phyloP scores from a whole-genome alignment of 2,888 invertebrate species.

The Hipparchia semele region DNA sequence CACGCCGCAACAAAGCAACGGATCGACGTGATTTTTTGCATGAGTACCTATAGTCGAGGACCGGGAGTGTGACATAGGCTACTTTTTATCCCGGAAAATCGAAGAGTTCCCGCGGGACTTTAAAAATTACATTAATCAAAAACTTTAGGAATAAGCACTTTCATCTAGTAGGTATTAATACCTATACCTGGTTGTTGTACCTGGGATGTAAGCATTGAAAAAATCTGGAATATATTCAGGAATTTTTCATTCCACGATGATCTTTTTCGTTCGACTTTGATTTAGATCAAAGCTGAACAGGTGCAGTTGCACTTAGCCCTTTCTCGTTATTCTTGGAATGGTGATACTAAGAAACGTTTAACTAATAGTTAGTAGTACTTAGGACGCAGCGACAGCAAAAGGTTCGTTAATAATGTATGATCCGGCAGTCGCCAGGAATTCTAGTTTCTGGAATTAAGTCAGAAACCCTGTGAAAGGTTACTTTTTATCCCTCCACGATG shows the following conservation, averaged over 20 bases:
- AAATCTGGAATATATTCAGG: background rate
- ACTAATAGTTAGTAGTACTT: background rate
- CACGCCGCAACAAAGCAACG: too few species aligned
- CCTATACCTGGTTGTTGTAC: too few species aligned
- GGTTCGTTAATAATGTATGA: slow-evolving; percentile 31
- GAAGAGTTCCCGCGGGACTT: too few species aligned
- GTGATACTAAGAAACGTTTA: background rate
- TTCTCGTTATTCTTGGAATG: background rate
- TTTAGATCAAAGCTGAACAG: background rate
- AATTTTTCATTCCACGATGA: background rate
- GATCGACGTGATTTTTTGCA: too few species aligned
- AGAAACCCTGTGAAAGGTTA: slow-evolving; percentile 51
- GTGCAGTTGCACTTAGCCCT: background rate
- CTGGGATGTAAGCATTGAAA: background rate
- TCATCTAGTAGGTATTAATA: too few species aligned
- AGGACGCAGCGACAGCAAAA: background rate
- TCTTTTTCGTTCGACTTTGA: background rate
- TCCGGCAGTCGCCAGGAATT: slow-evolving; percentile 22
- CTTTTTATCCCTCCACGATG: slow-evolving; percentile 52
- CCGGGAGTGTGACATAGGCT: too few species aligned
- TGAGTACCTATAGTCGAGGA: too few species aligned
- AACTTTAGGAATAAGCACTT: too few species aligned
- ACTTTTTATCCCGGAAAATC: too few species aligned
- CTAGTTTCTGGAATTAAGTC: slow-evolving; percentile 13
- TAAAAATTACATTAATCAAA: too few species aligned